These are phyloP conservation scores for Leptonema lineaticorne DNA, from an alignment of 1,140 invertebrate genomes.

Conservation along the genomic window DNA sequence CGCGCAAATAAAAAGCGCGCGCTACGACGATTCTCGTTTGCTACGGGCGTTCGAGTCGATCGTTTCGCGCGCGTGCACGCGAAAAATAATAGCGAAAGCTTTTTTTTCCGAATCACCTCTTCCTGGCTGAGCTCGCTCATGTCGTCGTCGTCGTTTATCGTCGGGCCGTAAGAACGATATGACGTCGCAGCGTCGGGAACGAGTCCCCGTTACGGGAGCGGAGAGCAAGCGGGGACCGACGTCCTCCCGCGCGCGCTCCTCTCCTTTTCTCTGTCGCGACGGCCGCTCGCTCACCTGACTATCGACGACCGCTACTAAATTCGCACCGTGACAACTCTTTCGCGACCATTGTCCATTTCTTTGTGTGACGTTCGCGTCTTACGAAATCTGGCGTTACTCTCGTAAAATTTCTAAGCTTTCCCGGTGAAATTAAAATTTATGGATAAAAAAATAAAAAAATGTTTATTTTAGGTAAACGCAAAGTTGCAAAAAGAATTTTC, in stretches of 20 bases:
- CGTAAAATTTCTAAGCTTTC: too few species aligned
- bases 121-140: constrained; percentile 78
- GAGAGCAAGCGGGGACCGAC: neutral
- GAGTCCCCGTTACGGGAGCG: neutral
- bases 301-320: neutral
- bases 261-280: neutral
- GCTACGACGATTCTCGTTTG: neutral
- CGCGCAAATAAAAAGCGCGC: neutral
- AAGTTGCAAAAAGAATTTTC: too few species aligned
- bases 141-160: neutral
- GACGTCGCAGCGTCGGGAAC: neutral
- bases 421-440: too few species aligned
- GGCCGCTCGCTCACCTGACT: neutral
- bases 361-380: too few species aligned
- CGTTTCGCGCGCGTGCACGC: neutral
- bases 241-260: neutral
- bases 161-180: neutral
- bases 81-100: neutral
- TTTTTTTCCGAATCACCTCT: constrained; percentile 62
- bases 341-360: too few species aligned
- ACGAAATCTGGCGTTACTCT: too few species aligned
- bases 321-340: too few species aligned
- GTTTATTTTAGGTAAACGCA: too few species aligned
- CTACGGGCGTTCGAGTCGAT: too few species aligned
- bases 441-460: too few species aligned